Evolutionary conservation across 2,797 vertebrate species (phyloP).

Genomic region (Parambassis ranga): DNA sequence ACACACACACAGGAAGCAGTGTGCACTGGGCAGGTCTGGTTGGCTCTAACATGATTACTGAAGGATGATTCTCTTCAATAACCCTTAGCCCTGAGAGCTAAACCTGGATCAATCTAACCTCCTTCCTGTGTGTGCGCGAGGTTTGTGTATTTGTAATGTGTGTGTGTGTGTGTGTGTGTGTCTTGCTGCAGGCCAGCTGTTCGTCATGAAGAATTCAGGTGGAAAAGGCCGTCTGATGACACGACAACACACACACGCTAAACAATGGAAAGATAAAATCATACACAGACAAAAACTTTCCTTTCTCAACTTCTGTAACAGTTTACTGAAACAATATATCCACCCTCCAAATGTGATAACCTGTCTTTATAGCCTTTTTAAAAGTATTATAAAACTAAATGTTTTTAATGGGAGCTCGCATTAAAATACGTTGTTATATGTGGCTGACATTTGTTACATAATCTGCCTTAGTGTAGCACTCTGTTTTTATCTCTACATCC

Average conservation of each 20-base stretch:
- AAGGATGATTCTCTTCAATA: conserved; percentile 85
- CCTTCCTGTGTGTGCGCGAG: conserved; percentile 70
- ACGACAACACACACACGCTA: conserved; percentile 18
- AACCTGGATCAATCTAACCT: conserved; percentile 83
- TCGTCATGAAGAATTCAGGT: conserved; percentile 54
- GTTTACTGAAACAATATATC: background rate
- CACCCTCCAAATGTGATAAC: no score
- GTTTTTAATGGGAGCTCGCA: background rate
- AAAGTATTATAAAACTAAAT: background rate
- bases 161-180: conserved; percentile 14
- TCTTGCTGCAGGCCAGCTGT: conserved; percentile 59
- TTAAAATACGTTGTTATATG: background rate
- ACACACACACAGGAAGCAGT: conserved; percentile 13
- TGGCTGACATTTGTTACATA: background rate
- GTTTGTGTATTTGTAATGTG: conserved; percentile 26
- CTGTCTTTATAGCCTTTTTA: background rate
- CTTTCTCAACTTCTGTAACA: background rate
- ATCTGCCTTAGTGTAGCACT: background rate
- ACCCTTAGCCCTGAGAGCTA: conserved; percentile 85
- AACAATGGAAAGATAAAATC: background rate
- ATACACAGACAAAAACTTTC: background rate
- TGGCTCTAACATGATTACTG: conserved; percentile 83
- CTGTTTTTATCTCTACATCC: conserved; percentile 40
- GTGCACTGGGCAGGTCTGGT: conserved; percentile 77
- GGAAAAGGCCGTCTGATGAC: conserved; percentile 35